Base-by-base conservation (phyloP, 2,888 invertebrate genomes). In the Craniophora ligustri region DNA sequence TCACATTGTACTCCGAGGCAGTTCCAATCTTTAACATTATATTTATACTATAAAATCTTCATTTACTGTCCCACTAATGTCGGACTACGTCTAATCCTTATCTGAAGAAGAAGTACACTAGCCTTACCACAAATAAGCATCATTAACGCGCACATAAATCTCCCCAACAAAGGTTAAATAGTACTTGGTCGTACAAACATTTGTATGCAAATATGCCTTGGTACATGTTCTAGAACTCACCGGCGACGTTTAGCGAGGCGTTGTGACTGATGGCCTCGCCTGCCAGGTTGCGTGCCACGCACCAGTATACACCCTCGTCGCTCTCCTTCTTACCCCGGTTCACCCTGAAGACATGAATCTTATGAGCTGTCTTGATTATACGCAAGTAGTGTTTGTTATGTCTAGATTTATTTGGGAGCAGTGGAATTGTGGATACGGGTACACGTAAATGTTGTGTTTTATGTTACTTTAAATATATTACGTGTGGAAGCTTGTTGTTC, bases 231-330 rank as follows among this genome's bases (percentile, higher is more conserved):
- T 64, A 45, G 61, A 30, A 58, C 86, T 88, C 92, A 99, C 98
- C 97, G 91, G 98, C 98, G 79, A 99, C 98, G 93, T 98, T 97
- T 77, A 99, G 95, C 56, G 98, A 97, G 72, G 99, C 99, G 92
- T 99, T 99, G 77, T 97, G 95, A 88, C 98, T 98, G 82, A 96
- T 95, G 62, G 97, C 98, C 76, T 96, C 96, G 71, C 99, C 99
- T 46, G 97, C 97, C 68, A 96, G 94, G 92, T 99, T 99, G 84
- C 96, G 96, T 62, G 99, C 99, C 75, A 98, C 97, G 92, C 99
- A 99, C 97, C 98, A 98, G 91, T 99, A 99, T 59, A 98, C 96
- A 30, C 99, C 99, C 67, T 98, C 97, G 85, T 98, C 98, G 82
- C 98, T 97, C 83, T 98, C 98, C 91, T 98, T 98, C 92, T 98